These are phyloP conservation scores for Oxystoma pomonae DNA, from an alignment of 2,888 invertebrate genomes.

Conservation along the genomic window DNA sequence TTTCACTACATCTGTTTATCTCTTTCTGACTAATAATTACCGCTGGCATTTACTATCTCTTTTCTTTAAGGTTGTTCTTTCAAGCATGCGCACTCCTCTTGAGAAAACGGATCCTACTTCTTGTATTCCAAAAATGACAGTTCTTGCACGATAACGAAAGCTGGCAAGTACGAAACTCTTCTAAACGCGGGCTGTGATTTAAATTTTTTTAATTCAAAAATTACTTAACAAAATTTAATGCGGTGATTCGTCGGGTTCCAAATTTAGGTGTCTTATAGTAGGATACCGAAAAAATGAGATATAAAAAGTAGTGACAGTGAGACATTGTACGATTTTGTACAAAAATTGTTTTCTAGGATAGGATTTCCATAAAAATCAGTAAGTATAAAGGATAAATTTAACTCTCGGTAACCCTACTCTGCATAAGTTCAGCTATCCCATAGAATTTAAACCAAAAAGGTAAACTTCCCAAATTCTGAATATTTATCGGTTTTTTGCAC, in stretches of 20 bases:
- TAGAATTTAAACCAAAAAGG: no score
- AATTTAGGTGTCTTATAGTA: neutral
- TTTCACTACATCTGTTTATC: neutral
- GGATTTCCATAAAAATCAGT: neutral
- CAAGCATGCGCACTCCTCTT: slow-evolving; percentile 18
- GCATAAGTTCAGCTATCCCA: no score
- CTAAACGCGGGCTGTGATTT: neutral
- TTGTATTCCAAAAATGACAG: slow-evolving; percentile 9
- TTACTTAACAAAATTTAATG: neutral
- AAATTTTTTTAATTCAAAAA: neutral
- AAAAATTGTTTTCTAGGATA: neutral
- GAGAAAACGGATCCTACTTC: slow-evolving; percentile 24
- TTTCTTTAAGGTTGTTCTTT: neutral
- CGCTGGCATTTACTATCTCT: neutral
- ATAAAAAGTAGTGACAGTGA: neutral
- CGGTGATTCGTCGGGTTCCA: neutral
- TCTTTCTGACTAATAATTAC: neutral
- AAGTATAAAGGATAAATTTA: no score
- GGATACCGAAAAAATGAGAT: neutral
- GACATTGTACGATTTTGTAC: neutral
- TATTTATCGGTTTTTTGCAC: no score
- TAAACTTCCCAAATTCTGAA: no score
- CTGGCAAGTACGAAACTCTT: no score
- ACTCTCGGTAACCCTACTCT: no score
- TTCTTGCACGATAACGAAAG: neutral